Base-by-base conservation (phyloP, 2,113 vertebrate species). In the Lagenorhynchus albirostris region DNA sequence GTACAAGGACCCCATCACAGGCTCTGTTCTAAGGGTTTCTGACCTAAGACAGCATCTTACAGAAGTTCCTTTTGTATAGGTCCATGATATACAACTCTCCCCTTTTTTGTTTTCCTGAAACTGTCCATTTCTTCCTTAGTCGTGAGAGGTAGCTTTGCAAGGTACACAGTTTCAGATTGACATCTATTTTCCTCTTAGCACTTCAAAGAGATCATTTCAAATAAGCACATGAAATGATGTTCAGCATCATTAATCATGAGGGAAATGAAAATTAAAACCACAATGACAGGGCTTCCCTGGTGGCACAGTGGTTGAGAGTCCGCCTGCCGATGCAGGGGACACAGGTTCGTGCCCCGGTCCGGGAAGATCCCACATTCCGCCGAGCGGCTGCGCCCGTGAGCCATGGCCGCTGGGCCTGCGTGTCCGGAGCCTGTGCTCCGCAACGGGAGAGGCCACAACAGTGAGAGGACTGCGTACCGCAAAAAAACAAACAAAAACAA, bases 1-100 rank as follows among this genome's bases (percentile, higher is more conserved):
- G 8, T 31, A 50, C 0, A 31, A 50, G 80, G 31, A 63, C 18
- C 44, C 41, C 25, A 11, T 29, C 41, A 38, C 18, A 58, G 41
- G 58, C 41, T 84, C 18, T 38, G 31, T 74, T 85, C 83, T 84
- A 60, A 93, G 41, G 26, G 55, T 38, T 36, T 85, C 70, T 36
- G 38, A 84, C 58, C 36, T 21, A 41, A 8, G 33, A 29, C 44
- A 29, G n/a, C n/a, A 93, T 53, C 33, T 68, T 38, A 47, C 4
- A 82, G 65, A 36, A 47, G 53, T 21, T 73, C 23, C 10, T 83
- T 91, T 73, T 50, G 41, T 12, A 6, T 74, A 36, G 4, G 18
- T 50, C 80, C 47, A 23, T 71, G 53, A 53, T 73, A 29, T 8
- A 47, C 1, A 1, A 31, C 20, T 70, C 18, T 63, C 63, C 18